Evolutionary conservation across 1,140 invertebrate species (phyloP).

Genomic region (Pectinophora gossypiella): DNA sequence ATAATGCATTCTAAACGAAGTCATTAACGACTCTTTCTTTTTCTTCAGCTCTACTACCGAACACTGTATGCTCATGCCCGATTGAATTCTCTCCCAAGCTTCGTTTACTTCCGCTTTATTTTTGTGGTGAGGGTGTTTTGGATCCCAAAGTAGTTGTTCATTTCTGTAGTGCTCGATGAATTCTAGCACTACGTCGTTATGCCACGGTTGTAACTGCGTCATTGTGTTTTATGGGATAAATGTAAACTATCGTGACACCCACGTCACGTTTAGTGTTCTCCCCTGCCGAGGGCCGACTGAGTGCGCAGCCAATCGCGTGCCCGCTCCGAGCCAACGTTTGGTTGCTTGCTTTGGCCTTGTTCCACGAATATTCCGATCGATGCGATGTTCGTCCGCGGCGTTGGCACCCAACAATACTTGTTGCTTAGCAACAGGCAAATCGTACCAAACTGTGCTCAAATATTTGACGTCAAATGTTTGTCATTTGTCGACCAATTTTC

Average conservation of each 20-base stretch:
- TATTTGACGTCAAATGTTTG: too few species aligned
- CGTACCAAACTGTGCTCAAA: too few species aligned
- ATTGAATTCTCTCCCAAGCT: conserved; percentile 12
- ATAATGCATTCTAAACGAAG: background rate
- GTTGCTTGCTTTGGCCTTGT: conserved; percentile 43
- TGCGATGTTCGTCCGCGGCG: too few species aligned
- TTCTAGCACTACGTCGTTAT: conserved; percentile 7
- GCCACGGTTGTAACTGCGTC: too few species aligned
- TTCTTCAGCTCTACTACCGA: conserved; percentile 4
- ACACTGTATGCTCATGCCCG: background rate
- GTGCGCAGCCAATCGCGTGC: conserved; percentile 36
- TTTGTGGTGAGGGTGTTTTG: conserved; percentile 13
- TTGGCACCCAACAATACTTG: too few species aligned
- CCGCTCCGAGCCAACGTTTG: conserved; percentile 47
- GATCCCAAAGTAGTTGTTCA: conserved; percentile 10
- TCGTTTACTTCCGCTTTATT: conserved; percentile 31
- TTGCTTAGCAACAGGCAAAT: too few species aligned
- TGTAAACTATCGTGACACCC: background rate
- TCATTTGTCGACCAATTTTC: conserved; percentile 35
- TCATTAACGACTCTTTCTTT: conserved; percentile 10
- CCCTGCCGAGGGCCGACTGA: conserved; percentile 19
- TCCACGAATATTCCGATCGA: conserved; percentile 44
- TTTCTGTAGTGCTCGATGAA: conserved; percentile 17
- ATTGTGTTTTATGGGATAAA: background rate
- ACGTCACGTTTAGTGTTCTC: background rate